Percentiles rank a stretch among this genome's conserved stretches.
Evolutionary conservation across 2,888 invertebrate genomes (phyloP).

Genomic region (Mactromeris polynyma): DNA sequence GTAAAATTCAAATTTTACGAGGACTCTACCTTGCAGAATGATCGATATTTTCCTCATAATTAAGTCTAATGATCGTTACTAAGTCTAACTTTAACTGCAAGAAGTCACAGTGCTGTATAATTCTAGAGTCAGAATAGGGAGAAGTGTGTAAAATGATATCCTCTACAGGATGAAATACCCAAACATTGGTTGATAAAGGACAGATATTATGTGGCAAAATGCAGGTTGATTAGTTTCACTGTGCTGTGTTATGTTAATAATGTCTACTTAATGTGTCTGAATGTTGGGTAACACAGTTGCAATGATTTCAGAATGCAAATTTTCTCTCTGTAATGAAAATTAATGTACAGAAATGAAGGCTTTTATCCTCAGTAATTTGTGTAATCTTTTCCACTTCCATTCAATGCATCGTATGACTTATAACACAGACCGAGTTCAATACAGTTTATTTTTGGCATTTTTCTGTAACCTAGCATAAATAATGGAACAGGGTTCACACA

Average conservation of each 20-base stretch:
- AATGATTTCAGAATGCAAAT: not conserved
- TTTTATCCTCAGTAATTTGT: not conserved
- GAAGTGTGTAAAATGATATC: too few relatives aligned
- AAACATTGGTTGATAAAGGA: too few relatives aligned
- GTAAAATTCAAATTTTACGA: too few relatives aligned
- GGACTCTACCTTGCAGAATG: too few relatives aligned
- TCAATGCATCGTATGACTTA: not conserved
- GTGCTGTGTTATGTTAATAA: not conserved
- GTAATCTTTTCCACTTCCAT: not conserved
- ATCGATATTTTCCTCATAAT: too few relatives aligned
- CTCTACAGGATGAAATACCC: too few relatives aligned
- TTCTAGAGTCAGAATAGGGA: too few relatives aligned
- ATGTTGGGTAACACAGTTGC: not conserved
- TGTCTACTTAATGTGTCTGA: not conserved
- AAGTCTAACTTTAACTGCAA: too few relatives aligned
- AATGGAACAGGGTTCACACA: too few relatives aligned
- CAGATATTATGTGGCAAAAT: not conserved
- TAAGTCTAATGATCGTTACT: too few relatives aligned
- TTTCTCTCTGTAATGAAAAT: not conserved
- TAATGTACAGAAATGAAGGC: not conserved
- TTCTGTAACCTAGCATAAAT: too few relatives aligned
- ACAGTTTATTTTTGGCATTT: not conserved
- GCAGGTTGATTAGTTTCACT: not conserved
- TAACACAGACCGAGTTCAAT: not conserved
- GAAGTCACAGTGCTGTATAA: too few relatives aligned